Evolutionary conservation across 1,140 invertebrate genomes (phyloP), one percentile per base, ranked within the genome.

Genomic region (Trachelipus rathkii): DNA sequence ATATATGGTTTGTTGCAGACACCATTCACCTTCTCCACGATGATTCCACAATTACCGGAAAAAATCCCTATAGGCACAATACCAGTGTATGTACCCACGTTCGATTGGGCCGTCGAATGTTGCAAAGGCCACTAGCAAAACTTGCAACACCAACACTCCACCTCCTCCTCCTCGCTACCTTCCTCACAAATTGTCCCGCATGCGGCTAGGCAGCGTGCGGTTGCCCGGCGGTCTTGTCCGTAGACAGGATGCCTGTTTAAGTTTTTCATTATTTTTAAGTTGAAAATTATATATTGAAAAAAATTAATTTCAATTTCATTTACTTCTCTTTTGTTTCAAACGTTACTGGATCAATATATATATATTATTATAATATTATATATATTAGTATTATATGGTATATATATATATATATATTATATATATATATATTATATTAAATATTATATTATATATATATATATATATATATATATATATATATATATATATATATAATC

Each of bases 11-110:
- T 79, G 76, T 82, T 80, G 69, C 81, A 85, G 84, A 85, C n/a
- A n/a, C 83, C 71, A 85, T 86, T 77, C 85, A 85, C 82, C 83
- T 86, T 72, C 83, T 87, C 76, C 85, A 86, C 82, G 85, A 87
- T 82, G 85, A 86, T 81, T 85, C 84, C 44, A 84, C 86, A 81
- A n/a, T 33, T 33, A 86, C 86, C 82, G 85, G 86, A 83, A 86
- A 86, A 82, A 86, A 86, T 77, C 85, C 85, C 73, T 86, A 86
- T 82, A 86, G 82, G 84, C 80, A 69, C 77, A 60, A 60, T 81
- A 81, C 77, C 77, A 81, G 80, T 81, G 80, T 81, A 81, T 81
- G 80, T 81, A 81, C 78, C 75, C 79, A 69, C 73, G 67, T 74
- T 74, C 74, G 73, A 67, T 46, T 46, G n/a, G n/a, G n/a, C 75